Conservation (phyloP, 2,888 invertebrate species). For the Punctoribates punctum region DNA sequence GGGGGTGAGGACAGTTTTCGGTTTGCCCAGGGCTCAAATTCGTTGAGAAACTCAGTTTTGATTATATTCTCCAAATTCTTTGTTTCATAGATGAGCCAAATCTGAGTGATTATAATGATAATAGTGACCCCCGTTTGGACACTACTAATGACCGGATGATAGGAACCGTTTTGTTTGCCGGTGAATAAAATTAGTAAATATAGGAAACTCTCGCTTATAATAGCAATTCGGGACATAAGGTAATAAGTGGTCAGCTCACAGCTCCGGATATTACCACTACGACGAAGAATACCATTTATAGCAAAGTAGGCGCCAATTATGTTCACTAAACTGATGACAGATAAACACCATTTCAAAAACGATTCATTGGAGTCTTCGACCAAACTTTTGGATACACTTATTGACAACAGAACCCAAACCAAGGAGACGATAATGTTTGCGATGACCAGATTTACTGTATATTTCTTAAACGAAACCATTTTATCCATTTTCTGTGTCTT, state of each 20-base stretch:
- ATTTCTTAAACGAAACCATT: constrained; percentile 18
- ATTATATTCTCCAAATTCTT: not conserved
- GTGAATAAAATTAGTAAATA: constrained; percentile 3
- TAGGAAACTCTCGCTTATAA: constrained; percentile 3
- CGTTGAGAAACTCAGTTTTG: not conserved
- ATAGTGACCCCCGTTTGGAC: constrained; percentile 6
- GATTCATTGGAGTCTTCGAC: not conserved
- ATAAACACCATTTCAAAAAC: not conserved
- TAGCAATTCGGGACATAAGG: not conserved
- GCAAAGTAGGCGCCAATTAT: constrained; percentile 4
- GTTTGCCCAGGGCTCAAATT: not conserved
- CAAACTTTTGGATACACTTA: not conserved
- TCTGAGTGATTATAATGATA: not conserved
- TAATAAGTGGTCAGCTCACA: constrained; percentile 9
- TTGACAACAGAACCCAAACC: not conserved
- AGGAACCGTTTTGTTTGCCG: not conserved
- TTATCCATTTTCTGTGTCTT: not conserved
- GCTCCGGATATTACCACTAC: too few species aligned
- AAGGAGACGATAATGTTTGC: constrained; percentile 9
- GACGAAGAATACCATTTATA: constrained; percentile 7
- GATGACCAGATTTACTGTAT: constrained; percentile 20
- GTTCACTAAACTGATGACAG: not conserved
- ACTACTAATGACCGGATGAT: not conserved
- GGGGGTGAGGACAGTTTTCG: not conserved
- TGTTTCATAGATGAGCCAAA: constrained; percentile 28